These are phyloP conservation scores for Discoglossus pictus DNA, from an alignment of 2,797 vertebrate species.

Conservation along the genomic window DNA sequence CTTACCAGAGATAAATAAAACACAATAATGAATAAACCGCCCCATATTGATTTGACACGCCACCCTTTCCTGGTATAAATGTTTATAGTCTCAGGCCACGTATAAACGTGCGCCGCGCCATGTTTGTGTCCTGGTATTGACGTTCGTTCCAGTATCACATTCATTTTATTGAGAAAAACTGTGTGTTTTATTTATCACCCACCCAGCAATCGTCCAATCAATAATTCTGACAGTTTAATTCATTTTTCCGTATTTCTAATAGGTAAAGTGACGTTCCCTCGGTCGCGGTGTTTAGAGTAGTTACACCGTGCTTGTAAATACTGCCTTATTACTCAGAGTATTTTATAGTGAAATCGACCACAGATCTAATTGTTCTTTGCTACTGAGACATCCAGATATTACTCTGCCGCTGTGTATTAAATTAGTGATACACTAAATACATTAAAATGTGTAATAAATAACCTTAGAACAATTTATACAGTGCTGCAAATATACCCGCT, in stretches of 20 bases:
- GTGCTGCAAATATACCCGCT: no score
- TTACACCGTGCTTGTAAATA: background rate
- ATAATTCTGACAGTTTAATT: slow-evolving; percentile 43
- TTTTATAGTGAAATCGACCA: no score
- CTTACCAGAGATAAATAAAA: no score
- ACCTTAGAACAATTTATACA: no score
- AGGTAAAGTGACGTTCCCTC: background rate
- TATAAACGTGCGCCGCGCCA: background rate
- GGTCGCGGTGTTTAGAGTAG: no score
- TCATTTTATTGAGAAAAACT: slow-evolving; percentile 28
- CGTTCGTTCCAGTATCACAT: slow-evolving; percentile 28
- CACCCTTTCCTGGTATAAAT: background rate
- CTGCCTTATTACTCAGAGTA: no score
- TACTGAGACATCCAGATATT: no score
- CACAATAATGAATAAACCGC: slow-evolving; percentile 15
- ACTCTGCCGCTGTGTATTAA: no score
- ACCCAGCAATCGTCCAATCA: slow-evolving; percentile 31
- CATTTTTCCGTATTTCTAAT: slow-evolving; percentile 18
- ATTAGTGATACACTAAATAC: no score
- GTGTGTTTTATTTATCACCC: slow-evolving; percentile 37
- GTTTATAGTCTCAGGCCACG: slow-evolving; percentile 21
- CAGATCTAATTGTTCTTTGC: no score
- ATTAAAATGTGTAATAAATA: no score
- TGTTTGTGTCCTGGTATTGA: slow-evolving; percentile 10
- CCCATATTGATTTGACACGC: slow-evolving; percentile 41